Conservation (phyloP, 2,113 vertebrate genomes). For the Aramus guarauna region DNA sequence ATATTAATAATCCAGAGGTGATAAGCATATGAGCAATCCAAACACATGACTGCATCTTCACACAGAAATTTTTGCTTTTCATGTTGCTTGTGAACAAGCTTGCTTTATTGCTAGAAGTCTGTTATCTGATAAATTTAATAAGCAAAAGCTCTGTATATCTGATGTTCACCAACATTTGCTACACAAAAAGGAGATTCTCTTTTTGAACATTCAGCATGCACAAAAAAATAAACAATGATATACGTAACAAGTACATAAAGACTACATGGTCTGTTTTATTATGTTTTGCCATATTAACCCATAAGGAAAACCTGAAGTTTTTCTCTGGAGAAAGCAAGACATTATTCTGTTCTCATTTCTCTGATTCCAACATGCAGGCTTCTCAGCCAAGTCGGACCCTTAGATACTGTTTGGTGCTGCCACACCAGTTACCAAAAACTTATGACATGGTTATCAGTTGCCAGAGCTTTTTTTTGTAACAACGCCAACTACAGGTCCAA, state of each 20-base stretch:
- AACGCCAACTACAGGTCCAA: background rate
- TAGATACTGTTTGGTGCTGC: background rate
- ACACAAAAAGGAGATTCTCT: background rate
- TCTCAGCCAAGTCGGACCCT: background rate
- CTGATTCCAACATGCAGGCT: background rate
- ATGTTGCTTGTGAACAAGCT: background rate
- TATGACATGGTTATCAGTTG: accelerated
- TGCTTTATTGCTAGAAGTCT: background rate
- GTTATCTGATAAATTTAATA: background rate
- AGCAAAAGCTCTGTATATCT: background rate
- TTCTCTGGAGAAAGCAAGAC: background rate
- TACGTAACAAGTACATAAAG: background rate
- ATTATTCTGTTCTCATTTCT: background rate
- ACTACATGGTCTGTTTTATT: background rate
- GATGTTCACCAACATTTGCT: background rate
- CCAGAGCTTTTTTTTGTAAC: background rate
- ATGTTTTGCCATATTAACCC: background rate
- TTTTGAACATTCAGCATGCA: background rate
- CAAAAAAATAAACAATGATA: background rate
- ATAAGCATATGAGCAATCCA: background rate
- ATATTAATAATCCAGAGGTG: background rate
- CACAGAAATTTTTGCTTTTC: background rate
- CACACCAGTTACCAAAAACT: background rate
- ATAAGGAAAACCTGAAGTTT: background rate
- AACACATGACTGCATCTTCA: background rate